Percentiles rank a stretch among this genome's conserved stretches.
Evolutionary conservation across 2,113 vertebrate species (phyloP).

Genomic region (Sorex araneus): DNA sequence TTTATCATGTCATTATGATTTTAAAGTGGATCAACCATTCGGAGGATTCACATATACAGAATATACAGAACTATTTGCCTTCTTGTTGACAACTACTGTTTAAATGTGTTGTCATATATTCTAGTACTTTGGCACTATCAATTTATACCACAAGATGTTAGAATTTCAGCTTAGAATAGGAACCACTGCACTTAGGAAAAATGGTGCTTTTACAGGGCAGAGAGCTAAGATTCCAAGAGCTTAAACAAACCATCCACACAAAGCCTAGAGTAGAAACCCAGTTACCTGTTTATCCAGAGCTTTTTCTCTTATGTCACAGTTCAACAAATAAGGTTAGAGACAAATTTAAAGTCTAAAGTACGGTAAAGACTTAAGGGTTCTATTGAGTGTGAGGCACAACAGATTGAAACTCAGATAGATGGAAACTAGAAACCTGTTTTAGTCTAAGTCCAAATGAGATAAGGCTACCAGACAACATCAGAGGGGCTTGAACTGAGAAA

Average conservation of each 20-base stretch:
- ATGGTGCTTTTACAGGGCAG: background rate
- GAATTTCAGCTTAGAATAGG: background rate
- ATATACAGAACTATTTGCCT: background rate
- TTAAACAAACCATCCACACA: background rate
- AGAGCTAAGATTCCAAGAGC: background rate
- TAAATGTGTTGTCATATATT: background rate
- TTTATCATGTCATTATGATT: conserved; percentile 3
- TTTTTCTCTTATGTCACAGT: conserved; percentile 47
- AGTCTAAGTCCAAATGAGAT: conserved; percentile 15
- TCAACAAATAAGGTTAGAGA: conserved; percentile 70
- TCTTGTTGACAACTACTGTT: background rate
- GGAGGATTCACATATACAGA: background rate
- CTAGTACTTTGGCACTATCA: background rate
- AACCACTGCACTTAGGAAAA: background rate
- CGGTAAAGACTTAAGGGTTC: conserved; percentile 60
- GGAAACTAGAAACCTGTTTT: conserved; percentile 47
- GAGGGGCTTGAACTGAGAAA: background rate
- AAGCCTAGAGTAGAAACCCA: background rate
- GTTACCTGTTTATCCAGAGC: conserved; percentile 35
- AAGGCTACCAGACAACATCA: background rate
- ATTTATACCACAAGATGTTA: background rate
- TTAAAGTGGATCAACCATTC: conserved; percentile 3
- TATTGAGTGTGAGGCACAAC: conserved; percentile 50
- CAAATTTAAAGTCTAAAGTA: conserved; percentile 73
- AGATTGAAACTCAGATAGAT: conserved; percentile 58